A percentile compares a stretch with the other conserved stretches of the same genome.
Conservation (phyloP, 2,113 vertebrate genomes). For the Crotalus helleri region DNA sequence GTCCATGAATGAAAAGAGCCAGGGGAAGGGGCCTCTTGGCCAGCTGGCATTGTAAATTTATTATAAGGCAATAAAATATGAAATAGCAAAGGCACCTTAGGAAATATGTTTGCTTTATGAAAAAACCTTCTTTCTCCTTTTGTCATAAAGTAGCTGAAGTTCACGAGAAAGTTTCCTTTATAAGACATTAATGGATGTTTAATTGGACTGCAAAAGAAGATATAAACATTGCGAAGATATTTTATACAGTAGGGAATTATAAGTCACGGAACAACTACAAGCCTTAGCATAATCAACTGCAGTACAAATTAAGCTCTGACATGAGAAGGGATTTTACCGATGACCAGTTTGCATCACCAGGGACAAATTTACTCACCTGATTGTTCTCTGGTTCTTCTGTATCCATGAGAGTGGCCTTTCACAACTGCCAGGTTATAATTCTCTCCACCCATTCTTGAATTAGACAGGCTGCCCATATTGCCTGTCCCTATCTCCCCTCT, state of each 20-base stretch:
- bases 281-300: not conserved
- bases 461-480: not conserved
- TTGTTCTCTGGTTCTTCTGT: not conserved
- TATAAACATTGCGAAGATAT: not conserved
- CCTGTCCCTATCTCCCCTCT: not conserved
- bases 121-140: slow-evolving; percentile 28
- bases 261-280: not conserved
- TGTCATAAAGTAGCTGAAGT: slow-evolving; percentile 14
- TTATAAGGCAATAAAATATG: slow-evolving; percentile 57
- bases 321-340: not conserved
- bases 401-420: not conserved
- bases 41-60: slow-evolving; percentile 49
- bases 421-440: not conserved
- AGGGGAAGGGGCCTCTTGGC: slow-evolving; percentile 47
- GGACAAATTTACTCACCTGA: not conserved
- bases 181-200: not conserved
- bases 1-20: slow-evolving; percentile 47
- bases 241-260: not conserved
- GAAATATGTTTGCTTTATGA: slow-evolving; percentile 49
- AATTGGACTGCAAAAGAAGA: not conserved
- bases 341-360: not conserved
- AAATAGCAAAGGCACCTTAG: slow-evolving; percentile 58
- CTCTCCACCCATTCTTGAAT: not conserved
- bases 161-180: not conserved
- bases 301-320: not conserved